A percentile compares a stretch with the other conserved stretches of the same genome.
Conservation (phyloP, 2,888 invertebrate species). For the Ashinkailepas kermadecensis region DNA sequence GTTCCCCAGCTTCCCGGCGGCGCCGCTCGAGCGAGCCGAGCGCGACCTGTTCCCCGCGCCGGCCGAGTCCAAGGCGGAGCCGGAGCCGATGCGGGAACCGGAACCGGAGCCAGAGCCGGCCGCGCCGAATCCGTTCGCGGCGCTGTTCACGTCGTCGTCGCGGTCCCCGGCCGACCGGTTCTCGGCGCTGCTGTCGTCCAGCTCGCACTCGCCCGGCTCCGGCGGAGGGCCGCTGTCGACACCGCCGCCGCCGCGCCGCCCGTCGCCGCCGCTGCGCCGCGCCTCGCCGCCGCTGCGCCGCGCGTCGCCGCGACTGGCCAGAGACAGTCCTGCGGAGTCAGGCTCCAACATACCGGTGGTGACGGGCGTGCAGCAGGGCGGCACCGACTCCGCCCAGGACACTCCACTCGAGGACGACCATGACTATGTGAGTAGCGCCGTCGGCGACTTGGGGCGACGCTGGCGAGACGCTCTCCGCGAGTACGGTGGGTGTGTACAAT, state of each 20-base stretch:
- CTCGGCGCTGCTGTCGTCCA: not conserved
- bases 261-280: not conserved
- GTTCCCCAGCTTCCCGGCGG: not conserved
- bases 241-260: no score
- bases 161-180: not conserved
- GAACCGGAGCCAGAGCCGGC: no score
- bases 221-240: no score
- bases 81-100: no score
- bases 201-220: no score
- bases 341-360: not conserved
- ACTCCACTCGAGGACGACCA: not conserved
- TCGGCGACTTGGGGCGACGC: not conserved
- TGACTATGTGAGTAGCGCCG: not conserved
- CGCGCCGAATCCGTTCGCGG: no score
- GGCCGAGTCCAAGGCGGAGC: no score
- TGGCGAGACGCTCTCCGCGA: no score
- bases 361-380: constrained; percentile 20
- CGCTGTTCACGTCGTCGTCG: not conserved
- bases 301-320: not conserved
- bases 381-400: not conserved
- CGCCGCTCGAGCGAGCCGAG: no score
- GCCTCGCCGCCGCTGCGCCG: not conserved
- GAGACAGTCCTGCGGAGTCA: no score
- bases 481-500: no score
- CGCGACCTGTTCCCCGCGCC: no score